These are phyloP conservation scores for Echinometra lucunter DNA, from an alignment of 53 echinoderm and acorn worm genomes.

Conservation along the genomic window DNA sequence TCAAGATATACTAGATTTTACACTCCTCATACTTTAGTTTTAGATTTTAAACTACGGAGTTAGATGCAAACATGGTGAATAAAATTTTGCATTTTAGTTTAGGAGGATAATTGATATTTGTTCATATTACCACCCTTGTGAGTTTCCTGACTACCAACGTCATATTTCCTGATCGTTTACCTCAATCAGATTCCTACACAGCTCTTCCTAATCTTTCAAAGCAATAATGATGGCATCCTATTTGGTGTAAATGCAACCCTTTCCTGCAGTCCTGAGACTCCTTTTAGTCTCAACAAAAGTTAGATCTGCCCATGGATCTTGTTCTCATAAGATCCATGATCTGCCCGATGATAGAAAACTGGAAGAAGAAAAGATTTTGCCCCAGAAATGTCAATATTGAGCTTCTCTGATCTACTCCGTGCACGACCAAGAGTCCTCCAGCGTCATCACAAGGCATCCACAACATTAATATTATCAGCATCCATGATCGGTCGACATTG, in stretches of 20 bases:
- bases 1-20: too few relatives aligned
- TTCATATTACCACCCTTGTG: neutral
- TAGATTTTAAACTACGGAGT: too few relatives aligned
- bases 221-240: neutral
- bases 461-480: neutral
- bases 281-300: neutral
- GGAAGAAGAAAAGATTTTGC: neutral
- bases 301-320: too few relatives aligned
- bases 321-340: too few relatives aligned
- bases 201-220: neutral
- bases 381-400: constrained; percentile 31
- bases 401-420: neutral
- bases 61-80: too few relatives aligned
- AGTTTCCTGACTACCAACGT: neutral
- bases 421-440: neutral
- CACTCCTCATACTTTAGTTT: too few relatives aligned
- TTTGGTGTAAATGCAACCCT: neutral
- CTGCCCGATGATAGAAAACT: neutral
- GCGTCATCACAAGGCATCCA: neutral
- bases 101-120: too few relatives aligned
- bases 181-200: neutral
- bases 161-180: neutral
- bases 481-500: neutral
- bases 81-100: too few relatives aligned
- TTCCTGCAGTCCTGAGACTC: neutral